Conservation (phyloP, 2,113 vertebrate genomes). For the Uropsilus gracilis region DNA sequence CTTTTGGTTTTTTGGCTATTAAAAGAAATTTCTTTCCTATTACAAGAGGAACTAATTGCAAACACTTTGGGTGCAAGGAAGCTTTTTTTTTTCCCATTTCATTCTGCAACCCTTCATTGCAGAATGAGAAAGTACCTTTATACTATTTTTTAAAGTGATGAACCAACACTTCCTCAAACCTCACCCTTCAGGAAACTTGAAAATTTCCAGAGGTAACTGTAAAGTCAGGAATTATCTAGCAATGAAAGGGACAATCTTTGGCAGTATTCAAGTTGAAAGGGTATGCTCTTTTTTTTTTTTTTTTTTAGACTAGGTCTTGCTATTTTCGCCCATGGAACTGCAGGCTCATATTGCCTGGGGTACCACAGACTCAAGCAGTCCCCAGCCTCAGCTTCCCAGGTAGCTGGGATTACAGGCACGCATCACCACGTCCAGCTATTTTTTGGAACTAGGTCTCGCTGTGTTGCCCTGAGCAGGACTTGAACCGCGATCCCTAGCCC, state of each 20-base stretch:
- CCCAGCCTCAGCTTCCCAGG: no score
- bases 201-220: neutral
- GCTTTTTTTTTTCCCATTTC: neutral
- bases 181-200: neutral
- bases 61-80: neutral
- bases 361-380: no score
- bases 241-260: neutral
- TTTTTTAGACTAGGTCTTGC: no score
- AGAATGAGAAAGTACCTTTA: neutral
- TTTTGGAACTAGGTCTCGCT: no score
- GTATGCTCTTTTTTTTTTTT: neutral
- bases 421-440: no score
- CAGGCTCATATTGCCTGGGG: no score
- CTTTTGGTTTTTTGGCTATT: neutral
- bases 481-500: no score
- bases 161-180: neutral
- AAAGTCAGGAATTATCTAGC: neutral
- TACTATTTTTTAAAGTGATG: neutral
- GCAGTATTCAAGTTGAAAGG: neutral
- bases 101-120: neutral
- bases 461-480: no score
- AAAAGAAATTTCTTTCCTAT: neutral
- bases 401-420: no score
- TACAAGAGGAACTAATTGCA: conserved; percentile 9
- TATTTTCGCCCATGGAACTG: no score